Percentiles rank a stretch among this genome's conserved stretches.
These are phyloP conservation scores for Cephonodes hylas DNA, from an alignment of 2,888 invertebrate genomes.

Conservation along the genomic window DNA sequence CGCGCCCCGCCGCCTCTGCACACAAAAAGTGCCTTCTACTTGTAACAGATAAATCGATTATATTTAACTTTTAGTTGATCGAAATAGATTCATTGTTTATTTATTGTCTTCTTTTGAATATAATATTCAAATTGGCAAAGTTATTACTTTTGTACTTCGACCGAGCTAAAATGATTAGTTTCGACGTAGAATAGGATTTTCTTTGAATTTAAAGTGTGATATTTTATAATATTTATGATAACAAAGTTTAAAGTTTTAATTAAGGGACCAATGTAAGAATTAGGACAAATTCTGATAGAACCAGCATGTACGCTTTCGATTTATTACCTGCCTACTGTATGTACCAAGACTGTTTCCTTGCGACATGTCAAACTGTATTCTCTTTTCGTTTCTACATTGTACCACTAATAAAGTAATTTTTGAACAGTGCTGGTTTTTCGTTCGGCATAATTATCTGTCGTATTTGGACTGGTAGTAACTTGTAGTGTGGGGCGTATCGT, in stretches of 20 bases:
- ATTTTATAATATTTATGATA: conserved; percentile 80
- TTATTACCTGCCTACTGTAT: conserved; percentile 20
- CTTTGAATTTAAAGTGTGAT: conserved; percentile 81
- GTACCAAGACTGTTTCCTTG: conserved; percentile 67
- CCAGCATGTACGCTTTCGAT: conserved; percentile 58
- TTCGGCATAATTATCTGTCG: conserved; percentile 54
- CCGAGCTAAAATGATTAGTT: conserved; percentile 75
- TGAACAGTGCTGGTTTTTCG: conserved; percentile 64
- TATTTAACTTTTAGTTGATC: conserved; percentile 80
- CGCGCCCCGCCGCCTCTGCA: conserved; percentile 46
- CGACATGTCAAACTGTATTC: conserved; percentile 51
- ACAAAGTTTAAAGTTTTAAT: conserved; percentile 79
- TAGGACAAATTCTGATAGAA: conserved; percentile 78
- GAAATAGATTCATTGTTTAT: conserved; percentile 78
- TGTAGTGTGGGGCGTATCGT: conserved; percentile 59
- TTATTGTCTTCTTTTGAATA: conserved; percentile 78
- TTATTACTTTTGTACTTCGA: conserved; percentile 79
- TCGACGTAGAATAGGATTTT: conserved; percentile 74
- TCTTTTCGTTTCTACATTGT: conserved; percentile 63
- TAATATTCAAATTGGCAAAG: conserved; percentile 76
- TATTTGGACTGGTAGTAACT: conserved; percentile 33
- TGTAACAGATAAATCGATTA: conserved; percentile 70
- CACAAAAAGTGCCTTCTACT: conserved; percentile 74
- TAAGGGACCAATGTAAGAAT: conserved; percentile 80
- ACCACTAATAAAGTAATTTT: conserved; percentile 66